These are phyloP conservation scores for Diadegma fenestrale DNA, from an alignment of 2,888 invertebrate genomes.

Conservation along the genomic window DNA sequence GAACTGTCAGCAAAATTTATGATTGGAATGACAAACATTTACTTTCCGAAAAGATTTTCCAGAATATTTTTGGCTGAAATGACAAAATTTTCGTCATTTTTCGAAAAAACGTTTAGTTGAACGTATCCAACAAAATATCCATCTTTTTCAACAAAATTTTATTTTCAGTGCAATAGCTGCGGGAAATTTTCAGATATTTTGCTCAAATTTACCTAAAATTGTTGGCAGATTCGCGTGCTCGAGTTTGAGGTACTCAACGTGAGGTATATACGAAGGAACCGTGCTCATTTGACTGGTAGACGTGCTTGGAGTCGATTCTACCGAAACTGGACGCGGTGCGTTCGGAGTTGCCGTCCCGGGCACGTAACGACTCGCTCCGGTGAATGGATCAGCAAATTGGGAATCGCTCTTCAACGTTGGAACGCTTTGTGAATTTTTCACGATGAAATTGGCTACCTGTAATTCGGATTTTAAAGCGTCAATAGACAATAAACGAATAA, in stretches of 20 bases:
- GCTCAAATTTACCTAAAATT: conserved; percentile 88
- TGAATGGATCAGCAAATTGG: conserved; percentile 88
- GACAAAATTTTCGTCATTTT: too few species aligned
- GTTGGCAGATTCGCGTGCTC: conserved; percentile 92
- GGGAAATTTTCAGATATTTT: background rate
- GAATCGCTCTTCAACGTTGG: conserved; percentile 74
- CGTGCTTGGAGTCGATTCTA: conserved; percentile 82
- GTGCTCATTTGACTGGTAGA: conserved; percentile 54
- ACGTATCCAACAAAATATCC: too few species aligned
- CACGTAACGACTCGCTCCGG: conserved; percentile 90
- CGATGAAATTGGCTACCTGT: conserved; percentile 95
- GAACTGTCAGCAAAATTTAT: too few species aligned
- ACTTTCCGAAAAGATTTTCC: too few species aligned
- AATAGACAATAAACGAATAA: background rate
- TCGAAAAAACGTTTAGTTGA: too few species aligned
- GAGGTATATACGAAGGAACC: conserved; percentile 85
- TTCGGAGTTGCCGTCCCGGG: conserved; percentile 85
- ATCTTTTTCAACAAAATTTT: too few species aligned
- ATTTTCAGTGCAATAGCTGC: too few species aligned
- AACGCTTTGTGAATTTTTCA: conserved; percentile 89
- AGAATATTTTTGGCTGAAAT: too few species aligned
- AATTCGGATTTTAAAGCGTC: conserved; percentile 4
- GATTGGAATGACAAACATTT: too few species aligned
- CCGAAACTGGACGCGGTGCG: conserved; percentile 49
- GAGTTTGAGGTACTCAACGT: conserved; percentile 88